A percentile compares a stretch with the other conserved stretches of the same genome.
Conservation (phyloP, 2,888 invertebrate genomes). For the Icerya purchasi region DNA sequence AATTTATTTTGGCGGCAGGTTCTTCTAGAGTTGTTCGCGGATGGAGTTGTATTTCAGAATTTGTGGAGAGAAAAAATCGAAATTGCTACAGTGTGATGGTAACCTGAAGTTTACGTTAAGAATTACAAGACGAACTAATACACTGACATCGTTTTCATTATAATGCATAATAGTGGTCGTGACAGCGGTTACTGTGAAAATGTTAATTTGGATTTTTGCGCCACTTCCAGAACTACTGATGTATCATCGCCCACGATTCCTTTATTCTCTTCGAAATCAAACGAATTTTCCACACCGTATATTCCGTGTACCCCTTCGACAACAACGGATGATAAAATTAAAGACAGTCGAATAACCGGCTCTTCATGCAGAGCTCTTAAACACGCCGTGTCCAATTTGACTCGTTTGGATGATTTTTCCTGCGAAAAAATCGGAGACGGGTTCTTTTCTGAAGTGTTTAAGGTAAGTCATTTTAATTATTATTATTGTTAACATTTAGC, state of each 20-base stretch:
- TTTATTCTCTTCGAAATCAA: not conserved
- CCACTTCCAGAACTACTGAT: not conserved
- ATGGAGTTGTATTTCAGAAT: not conserved
- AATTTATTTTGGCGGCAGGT: too few relatives aligned
- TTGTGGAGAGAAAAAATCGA: not conserved
- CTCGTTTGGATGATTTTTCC: constrained; percentile 80
- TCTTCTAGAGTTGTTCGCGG: not conserved
- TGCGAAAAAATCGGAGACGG: constrained; percentile 84
- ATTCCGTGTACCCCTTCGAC: not conserved
- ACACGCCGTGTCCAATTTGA: constrained; percentile 76
- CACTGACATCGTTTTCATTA: not conserved
- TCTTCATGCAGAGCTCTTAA: constrained; percentile 73
- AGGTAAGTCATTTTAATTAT: too few relatives aligned
- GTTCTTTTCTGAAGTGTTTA: constrained; percentile 93
- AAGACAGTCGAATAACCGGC: constrained; percentile 33
- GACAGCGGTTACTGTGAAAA: constrained; percentile 12
- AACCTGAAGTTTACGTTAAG: not conserved
- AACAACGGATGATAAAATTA: not conserved
- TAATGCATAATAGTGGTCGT: constrained; percentile 12
- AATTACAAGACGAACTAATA: not conserved
- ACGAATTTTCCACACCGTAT: not conserved
- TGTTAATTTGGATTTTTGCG: constrained; percentile 7
- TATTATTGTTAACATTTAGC: too few relatives aligned
- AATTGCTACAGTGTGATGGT: not conserved
- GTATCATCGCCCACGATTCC: not conserved